Conservation (phyloP, 2,113 vertebrate genomes). For the Poecilia latipinna region DNA sequence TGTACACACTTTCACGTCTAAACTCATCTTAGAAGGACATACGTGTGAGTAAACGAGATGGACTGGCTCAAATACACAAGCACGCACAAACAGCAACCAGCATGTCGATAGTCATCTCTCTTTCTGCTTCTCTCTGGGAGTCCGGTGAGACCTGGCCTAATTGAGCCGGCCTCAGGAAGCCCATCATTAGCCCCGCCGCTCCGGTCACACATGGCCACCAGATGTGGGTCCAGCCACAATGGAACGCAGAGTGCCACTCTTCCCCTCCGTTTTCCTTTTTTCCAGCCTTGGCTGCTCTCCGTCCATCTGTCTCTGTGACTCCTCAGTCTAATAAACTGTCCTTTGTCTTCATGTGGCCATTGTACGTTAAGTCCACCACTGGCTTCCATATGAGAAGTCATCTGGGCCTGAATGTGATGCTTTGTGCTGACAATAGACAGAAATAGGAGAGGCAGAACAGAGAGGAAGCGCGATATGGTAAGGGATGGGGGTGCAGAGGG, state of each 20-base stretch:
- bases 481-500: conserved; percentile 14
- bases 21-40: background rate
- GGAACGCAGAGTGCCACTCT: conserved; percentile 76
- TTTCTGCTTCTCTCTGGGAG: conserved; percentile 73
- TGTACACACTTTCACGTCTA: no score
- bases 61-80: conserved; percentile 40
- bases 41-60: conserved; percentile 4
- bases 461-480: conserved; percentile 33
- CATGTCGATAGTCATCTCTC: conserved; percentile 70
- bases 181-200: conserved; percentile 91
- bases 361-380: conserved; percentile 82
- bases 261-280: conserved; percentile 74
- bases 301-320: conserved; percentile 42
- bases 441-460: conserved; percentile 58
- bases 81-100: conserved; percentile 41
- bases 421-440: conserved; percentile 82
- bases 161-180: conserved; percentile 93
- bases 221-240: conserved; percentile 88
- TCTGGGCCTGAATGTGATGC: conserved; percentile 85
- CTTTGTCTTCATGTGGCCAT: conserved; percentile 89
- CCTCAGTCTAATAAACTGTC: conserved; percentile 88
- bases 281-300: conserved; percentile 31
- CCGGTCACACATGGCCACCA: conserved; percentile 94
- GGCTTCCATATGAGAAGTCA: conserved; percentile 82
- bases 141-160: conserved; percentile 87